Base-by-base conservation (phyloP, 2,797 vertebrate genomes). In the Acropternis orthonyx region DNA sequence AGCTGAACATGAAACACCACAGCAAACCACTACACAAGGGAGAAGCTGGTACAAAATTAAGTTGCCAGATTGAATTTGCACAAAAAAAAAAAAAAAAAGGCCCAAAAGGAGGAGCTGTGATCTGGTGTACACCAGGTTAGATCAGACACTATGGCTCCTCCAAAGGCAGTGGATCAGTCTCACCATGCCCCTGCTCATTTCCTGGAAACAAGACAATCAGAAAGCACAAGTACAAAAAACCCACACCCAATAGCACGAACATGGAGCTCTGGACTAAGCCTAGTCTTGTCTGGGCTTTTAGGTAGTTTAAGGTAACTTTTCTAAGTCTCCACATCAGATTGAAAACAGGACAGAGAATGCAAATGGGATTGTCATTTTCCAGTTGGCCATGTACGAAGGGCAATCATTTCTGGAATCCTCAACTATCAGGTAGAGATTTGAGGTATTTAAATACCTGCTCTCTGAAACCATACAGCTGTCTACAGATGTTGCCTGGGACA, bases 81-180 rank as follows among this genome's bases (percentile, higher is more conserved):
- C 81, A 24, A 27, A 73, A 91, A 51, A 69, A 54, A 72, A 51
- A 78, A 24, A 27, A 73, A 91, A 51, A 69, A 54, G 68, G 14
- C 28, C 58, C 30, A 26, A 62, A 69, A 85, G 30, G 8, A 77
- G 36, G 37, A 92, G 71, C 59, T 87, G 77, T 32, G 52, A 48
- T 24, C 2, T 22, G 30, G 51, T n/a, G 79, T 12, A 44, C 0
- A 0, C 23, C 17, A 2, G 1, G 10, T 59, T 37, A 79, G 74
- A 76, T 48, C 56, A 83, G 48, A 43, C 34, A 32, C 61, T 10
- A 11, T 22, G 28, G 80, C 39, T 84, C 54, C 76, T 92, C 43
- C 56, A 34, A 51, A 77, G 56, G 48, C 84, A 91, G 14, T 0
- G 0, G 12, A 28, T 19, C 1, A 0, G 28, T 34, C 26, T 8